Evolutionary conservation across 2,113 vertebrate species (phyloP).

Genomic region (Cavia aperea): DNA sequence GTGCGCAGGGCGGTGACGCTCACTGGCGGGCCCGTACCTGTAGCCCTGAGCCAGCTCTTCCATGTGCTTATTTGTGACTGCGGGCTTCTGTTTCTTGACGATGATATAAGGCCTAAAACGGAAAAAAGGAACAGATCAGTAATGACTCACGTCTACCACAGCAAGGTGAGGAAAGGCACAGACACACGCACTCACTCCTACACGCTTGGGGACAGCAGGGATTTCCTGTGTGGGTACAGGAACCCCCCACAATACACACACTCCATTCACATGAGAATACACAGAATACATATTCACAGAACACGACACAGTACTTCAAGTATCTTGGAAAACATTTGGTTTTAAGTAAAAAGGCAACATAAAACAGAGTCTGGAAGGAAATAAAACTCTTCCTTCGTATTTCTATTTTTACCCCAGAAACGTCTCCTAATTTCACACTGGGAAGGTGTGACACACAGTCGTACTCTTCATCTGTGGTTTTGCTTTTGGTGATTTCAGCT

Average conservation of each 20-base stretch:
- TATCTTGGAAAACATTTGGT: not conserved
- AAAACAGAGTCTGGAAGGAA: not conserved
- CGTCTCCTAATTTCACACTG: not conserved
- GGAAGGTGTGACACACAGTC: not conserved
- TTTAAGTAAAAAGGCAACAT: conserved; percentile 32
- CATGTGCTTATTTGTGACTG: conserved; percentile 95
- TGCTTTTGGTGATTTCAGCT: not conserved
- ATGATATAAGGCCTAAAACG: conserved; percentile 92
- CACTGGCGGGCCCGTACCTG: conserved; percentile 78
- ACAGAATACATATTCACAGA: not conserved
- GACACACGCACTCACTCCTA: not conserved
- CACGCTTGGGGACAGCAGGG: not conserved
- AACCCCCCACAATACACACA: not conserved
- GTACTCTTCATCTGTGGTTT: not conserved
- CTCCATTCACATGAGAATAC: not conserved
- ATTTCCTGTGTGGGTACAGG: not conserved
- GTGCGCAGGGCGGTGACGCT: not conserved
- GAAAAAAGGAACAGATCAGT: not conserved
- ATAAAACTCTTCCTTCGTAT: not conserved
- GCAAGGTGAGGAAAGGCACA: not conserved
- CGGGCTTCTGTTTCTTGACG: conserved; percentile 92
- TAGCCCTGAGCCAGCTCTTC: conserved; percentile 97
- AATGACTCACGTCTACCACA: not conserved
- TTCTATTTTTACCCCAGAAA: not conserved
- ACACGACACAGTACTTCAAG: not conserved